Evolutionary conservation across 2,797 vertebrate genomes (phyloP), one percentile per base, ranked within the genome.

Genomic region (Sebastes cheni): DNA sequence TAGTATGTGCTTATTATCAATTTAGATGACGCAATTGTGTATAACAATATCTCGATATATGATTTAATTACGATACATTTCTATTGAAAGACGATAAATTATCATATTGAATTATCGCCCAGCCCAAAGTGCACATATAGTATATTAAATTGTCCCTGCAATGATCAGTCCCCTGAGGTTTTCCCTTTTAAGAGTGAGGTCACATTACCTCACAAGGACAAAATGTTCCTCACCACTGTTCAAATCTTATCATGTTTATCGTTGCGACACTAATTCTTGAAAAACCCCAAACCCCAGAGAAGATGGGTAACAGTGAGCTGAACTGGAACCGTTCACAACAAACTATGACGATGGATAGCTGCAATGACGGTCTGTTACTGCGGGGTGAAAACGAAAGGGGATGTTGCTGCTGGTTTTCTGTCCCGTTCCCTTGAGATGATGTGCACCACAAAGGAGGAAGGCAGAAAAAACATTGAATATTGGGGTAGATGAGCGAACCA

Each of bases 401-500:
- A 27, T 42, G 68, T 75, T 78, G 39, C 65, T 79, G 77, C 56
- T 75, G 62, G 59, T 86, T 86, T 72, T 86, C 22, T 75, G 34
- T 67, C 34, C 52, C 11, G 2, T 72, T 72, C 79, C 70, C 58
- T 55, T 55, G 27, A 82, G 79, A 86, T 69, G 80, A 75, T 58
- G 70, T 64, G 23, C 34, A 25, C 72, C 81, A 85, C 83, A 90
- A 89, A 84, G 79, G 72, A 86, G 73, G 82, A 80, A 72, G 77
- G 64, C 77, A 90, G 72, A 79, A 77, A 77, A 89, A 87, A 85
- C 80, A 91, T 11, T 78, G 62, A 82, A 79, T 73, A 74, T 65
- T 71, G 79, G 83, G 80, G 86, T 81, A 73, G 90, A 86, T 83
- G 89, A 92, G 64, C 50, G 32, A 90, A 80, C 66, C 60, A 77